Conservation (phyloP, 2,797 vertebrate genomes). For the Enteromius trimaculatus region DNA sequence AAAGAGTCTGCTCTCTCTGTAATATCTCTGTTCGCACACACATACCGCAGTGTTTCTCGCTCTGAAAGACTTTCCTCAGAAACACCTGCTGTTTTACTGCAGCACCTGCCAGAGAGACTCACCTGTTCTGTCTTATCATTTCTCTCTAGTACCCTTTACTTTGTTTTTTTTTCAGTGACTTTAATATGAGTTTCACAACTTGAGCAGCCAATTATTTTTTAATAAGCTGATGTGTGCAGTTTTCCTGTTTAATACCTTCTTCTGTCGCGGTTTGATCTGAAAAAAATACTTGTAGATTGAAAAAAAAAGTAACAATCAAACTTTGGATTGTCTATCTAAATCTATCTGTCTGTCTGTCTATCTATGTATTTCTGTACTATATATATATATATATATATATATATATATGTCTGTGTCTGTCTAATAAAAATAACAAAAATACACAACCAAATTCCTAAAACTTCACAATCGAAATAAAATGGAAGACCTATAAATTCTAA, state of each 20-base stretch:
- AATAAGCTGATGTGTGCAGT: neutral
- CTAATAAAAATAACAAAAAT: neutral
- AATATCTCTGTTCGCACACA: slow-evolving; percentile 1
- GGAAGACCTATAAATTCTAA: neutral
- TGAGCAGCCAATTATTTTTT: neutral
- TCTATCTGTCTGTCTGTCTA: neutral
- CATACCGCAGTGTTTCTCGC: neutral
- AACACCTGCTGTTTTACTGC: slow-evolving; percentile 49
- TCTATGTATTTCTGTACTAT: neutral
- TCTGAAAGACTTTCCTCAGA: slow-evolving; percentile 28
- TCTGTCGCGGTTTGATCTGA: neutral
- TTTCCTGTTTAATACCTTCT: neutral
- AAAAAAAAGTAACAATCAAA: neutral
- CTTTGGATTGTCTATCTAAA: neutral
- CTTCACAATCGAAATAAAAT: neutral
- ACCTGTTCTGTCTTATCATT: neutral
- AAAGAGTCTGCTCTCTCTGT: slow-evolving; percentile 6
- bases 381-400: no score
- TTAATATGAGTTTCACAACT: neutral
- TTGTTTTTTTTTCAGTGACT: neutral
- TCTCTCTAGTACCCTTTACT: neutral
- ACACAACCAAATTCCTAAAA: neutral
- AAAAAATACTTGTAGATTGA: neutral
- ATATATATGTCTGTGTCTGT: no score
- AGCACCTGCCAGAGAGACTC: slow-evolving; percentile 36